These are phyloP conservation scores for Enteromius fasciolatus DNA, from an alignment of 2,797 vertebrate species.

Conservation along the genomic window DNA sequence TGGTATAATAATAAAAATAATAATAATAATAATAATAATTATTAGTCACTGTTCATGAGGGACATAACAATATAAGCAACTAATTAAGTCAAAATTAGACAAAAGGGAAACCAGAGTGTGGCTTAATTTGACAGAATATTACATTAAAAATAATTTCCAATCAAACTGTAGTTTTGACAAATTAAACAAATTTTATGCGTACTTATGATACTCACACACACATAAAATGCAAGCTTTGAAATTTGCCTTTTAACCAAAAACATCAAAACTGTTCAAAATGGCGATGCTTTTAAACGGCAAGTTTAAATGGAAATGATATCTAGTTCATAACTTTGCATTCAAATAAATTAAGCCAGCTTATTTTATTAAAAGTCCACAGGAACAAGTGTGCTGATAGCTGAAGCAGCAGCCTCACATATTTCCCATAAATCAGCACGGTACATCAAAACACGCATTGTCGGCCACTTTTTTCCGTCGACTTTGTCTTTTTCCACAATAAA, in stretches of 20 bases:
- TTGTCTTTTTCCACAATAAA: constrained; percentile 30
- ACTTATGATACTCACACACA: not conserved
- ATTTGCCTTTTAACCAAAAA: not conserved
- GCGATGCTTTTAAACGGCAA: not conserved
- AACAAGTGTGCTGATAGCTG: not conserved
- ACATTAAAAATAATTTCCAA: not conserved
- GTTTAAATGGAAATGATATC: not conserved
- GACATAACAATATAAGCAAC: not conserved
- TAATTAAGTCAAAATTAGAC: not conserved
- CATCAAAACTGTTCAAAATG: not conserved
- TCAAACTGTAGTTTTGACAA: not conserved
- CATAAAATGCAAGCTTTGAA: not conserved
- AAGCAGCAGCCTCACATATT: not conserved
- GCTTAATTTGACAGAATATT: no score
- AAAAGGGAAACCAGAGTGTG: not conserved
- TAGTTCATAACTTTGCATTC: no score
- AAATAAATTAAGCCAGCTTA: not conserved
- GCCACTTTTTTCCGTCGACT: not conserved
- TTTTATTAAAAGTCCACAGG: not conserved
- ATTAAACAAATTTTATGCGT: not conserved
- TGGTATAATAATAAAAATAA: not conserved
- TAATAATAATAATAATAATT: no score
- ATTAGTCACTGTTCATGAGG: no score
- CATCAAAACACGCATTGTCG: not conserved
- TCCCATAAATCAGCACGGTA: not conserved